Percentiles rank a stretch among this genome's conserved stretches.
Conservation (phyloP, 1,140 invertebrate species). For the Caerostris extrusa region DNA sequence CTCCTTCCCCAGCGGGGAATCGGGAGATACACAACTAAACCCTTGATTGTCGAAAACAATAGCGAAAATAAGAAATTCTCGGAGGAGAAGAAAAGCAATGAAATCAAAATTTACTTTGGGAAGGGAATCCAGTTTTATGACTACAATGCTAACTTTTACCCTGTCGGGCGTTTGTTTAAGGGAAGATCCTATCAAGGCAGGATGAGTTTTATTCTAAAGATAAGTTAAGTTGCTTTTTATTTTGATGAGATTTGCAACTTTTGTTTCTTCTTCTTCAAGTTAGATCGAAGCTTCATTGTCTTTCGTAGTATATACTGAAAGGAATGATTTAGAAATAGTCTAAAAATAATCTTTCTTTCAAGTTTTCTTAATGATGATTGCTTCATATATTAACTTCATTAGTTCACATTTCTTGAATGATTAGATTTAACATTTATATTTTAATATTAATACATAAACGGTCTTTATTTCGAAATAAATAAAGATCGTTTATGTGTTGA, state of each 20-base stretch:
- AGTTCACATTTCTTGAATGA: too few species aligned
- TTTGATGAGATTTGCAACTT: slow-evolving; percentile 18
- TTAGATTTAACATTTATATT: too few species aligned
- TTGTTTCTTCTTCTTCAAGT: background rate
- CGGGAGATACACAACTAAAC: slow-evolving; percentile 16
- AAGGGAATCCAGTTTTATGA: slow-evolving; percentile 29
- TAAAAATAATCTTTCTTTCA: too few species aligned
- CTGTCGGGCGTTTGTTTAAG: slow-evolving; percentile 10
- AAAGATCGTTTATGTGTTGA: too few species aligned
- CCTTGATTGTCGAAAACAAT: slow-evolving; percentile 62
- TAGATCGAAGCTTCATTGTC: background rate
- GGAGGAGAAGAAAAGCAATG: slow-evolving; percentile 46
- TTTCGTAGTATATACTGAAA: background rate
- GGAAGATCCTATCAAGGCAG: background rate
- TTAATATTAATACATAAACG: too few species aligned
- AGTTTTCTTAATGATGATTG: too few species aligned
- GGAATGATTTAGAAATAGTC: too few species aligned
- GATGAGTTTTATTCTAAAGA: slow-evolving; percentile 1
- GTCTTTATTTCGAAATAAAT: too few species aligned
- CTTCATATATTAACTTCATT: too few species aligned
- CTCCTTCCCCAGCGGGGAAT: background rate
- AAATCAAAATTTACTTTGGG: slow-evolving; percentile 69
- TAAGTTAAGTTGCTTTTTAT: background rate
- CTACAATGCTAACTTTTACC: slow-evolving; percentile 25
- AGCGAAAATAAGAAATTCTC: slow-evolving; percentile 52